Evolutionary conservation across 2,113 vertebrate genomes (phyloP).

Genomic region (Plectropomus leopardus): DNA sequence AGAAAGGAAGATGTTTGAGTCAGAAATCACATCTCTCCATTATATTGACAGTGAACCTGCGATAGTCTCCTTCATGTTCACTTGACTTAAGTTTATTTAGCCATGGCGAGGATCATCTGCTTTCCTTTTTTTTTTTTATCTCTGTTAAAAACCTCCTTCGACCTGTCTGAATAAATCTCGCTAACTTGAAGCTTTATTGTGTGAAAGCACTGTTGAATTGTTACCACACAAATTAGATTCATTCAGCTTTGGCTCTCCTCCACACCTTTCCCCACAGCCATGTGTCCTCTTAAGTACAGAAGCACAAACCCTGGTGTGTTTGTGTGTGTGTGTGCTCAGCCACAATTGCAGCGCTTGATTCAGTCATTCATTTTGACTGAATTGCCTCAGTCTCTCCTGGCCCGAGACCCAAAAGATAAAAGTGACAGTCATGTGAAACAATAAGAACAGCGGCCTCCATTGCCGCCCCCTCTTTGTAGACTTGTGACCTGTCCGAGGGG

Average conservation of each 20-base stretch:
- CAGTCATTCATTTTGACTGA: conserved; percentile 39
- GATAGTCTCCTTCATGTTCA: not conserved
- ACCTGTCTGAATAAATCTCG: not conserved
- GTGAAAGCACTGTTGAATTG: not conserved
- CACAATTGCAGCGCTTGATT: not conserved
- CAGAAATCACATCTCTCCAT: not conserved
- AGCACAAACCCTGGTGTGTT: not conserved
- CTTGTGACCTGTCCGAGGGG: not conserved
- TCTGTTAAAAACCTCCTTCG: not conserved
- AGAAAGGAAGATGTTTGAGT: not conserved
- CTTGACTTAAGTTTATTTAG: no score
- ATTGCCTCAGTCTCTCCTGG: conserved; percentile 27
- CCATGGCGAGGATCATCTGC: not conserved
- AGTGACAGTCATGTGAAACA: conserved; percentile 47
- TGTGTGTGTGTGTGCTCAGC: conserved; percentile 14
- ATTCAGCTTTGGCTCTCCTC: not conserved
- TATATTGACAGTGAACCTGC: not conserved
- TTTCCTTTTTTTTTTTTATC: not conserved
- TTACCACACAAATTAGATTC: not conserved
- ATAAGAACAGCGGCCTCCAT: not conserved
- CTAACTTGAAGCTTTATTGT: not conserved
- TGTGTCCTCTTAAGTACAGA: not conserved
- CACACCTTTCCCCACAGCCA: not conserved
- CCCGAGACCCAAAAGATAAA: conserved; percentile 31
- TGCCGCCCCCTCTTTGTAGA: not conserved